Conservation (phyloP, 2,113 vertebrate species). For the Gavialis gangeticus region DNA sequence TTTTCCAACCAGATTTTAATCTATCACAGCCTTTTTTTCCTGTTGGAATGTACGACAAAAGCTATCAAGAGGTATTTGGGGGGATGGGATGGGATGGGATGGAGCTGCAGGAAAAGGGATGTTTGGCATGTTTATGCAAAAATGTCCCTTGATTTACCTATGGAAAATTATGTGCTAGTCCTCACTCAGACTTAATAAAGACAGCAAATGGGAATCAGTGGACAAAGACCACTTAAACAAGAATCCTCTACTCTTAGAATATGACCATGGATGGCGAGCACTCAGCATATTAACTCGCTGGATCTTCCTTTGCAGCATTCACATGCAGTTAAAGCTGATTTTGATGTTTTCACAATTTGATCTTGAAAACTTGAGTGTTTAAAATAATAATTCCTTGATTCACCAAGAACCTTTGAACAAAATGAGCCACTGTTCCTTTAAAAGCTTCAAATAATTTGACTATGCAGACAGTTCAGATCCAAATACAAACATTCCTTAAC, state of each 20-base stretch:
- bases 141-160: neutral
- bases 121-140: neutral
- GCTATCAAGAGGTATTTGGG: neutral
- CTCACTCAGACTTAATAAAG: neutral
- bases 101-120: neutral
- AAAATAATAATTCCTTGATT: conserved; percentile 20
- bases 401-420: neutral
- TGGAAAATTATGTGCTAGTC: neutral
- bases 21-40: neutral
- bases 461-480: neutral
- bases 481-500: neutral
- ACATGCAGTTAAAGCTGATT: neutral
- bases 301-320: neutral
- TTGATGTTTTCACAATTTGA: neutral
- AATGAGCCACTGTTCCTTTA: neutral
- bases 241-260: neutral
- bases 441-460: neutral
- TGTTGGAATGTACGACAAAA: neutral
- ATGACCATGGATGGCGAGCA: neutral
- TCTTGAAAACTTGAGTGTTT: neutral
- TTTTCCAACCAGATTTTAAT: neutral
- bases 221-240: fast-evolving
- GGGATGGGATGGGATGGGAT: no score
- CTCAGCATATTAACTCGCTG: neutral
- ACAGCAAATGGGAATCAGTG: neutral